phyloP scores from a whole-genome alignment of 2,113 vertebrate species.

The Tor tambroides region DNA sequence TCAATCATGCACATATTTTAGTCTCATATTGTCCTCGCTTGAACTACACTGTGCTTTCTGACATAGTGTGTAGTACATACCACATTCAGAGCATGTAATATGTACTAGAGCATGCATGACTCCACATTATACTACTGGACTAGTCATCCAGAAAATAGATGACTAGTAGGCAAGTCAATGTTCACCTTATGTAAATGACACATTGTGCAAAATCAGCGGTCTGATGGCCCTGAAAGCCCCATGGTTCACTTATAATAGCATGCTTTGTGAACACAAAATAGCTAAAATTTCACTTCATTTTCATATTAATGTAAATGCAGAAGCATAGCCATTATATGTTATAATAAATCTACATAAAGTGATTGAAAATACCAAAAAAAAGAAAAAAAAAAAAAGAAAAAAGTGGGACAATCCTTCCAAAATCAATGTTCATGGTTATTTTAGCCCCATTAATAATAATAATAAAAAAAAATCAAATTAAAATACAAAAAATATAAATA shows the following conservation, averaged over 20 bases:
- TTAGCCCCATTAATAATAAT: no score
- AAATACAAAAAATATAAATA: no score
- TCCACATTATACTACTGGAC: background rate
- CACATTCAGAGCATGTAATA: background rate
- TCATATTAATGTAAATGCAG: background rate
- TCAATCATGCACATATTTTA: constrained; percentile 19
- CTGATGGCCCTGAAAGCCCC: background rate
- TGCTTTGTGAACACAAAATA: background rate
- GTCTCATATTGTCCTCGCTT: background rate
- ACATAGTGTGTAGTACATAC: background rate
- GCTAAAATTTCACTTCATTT: background rate
- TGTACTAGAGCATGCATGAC: background rate
- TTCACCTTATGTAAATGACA: background rate
- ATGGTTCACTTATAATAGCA: background rate
- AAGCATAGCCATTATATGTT: background rate
- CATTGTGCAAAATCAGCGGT: background rate
- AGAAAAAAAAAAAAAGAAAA: no score
- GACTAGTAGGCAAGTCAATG: constrained; percentile 8
- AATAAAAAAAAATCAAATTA: no score
- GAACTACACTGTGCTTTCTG: background rate
- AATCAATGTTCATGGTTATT: background rate
- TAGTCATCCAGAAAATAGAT: constrained; percentile 13
- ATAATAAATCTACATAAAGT: background rate
- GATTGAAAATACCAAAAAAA: background rate
- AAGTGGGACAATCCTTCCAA: background rate